phyloP scores from a whole-genome alignment of 2,797 vertebrate species.

The Chrysocyon brachyurus region DNA sequence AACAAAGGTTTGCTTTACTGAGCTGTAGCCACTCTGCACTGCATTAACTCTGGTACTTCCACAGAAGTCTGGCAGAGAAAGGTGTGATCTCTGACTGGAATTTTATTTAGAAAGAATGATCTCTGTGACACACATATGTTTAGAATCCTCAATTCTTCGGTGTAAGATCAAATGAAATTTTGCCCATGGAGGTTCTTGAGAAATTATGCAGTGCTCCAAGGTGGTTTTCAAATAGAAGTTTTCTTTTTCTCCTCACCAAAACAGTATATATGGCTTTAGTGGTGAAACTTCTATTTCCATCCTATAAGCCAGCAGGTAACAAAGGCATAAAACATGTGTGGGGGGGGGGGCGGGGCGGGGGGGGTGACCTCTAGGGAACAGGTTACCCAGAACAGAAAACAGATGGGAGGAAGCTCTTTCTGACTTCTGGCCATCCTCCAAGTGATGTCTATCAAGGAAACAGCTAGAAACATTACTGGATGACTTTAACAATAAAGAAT shows the following conservation, averaged over 20 bases:
- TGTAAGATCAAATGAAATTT: conserved; percentile 28
- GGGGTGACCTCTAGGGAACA: neutral
- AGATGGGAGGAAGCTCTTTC: neutral
- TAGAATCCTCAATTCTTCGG: neutral
- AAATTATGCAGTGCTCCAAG: neutral
- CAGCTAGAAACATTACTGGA: neutral
- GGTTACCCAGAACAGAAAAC: neutral
- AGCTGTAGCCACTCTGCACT: neutral
- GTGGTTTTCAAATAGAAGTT: neutral
- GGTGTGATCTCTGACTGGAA: neutral
- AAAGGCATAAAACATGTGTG: neutral
- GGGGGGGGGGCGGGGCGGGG: rapidly evolving
- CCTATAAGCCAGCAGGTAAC: neutral
- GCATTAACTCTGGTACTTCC: neutral
- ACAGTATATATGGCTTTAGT: neutral
- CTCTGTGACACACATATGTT: neutral
- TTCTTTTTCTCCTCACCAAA: neutral
- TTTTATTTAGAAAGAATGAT: conserved; percentile 8
- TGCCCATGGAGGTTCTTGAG: neutral
- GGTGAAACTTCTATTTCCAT: neutral
- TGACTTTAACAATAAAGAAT: neutral
- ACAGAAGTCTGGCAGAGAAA: neutral
- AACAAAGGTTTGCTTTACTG: neutral
- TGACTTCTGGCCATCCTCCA: neutral
- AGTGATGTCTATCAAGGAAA: neutral